Evolutionary conservation across 1,140 invertebrate genomes (phyloP), one percentile per base, ranked within the genome.

Genomic region (Ostrea edulis): DNA sequence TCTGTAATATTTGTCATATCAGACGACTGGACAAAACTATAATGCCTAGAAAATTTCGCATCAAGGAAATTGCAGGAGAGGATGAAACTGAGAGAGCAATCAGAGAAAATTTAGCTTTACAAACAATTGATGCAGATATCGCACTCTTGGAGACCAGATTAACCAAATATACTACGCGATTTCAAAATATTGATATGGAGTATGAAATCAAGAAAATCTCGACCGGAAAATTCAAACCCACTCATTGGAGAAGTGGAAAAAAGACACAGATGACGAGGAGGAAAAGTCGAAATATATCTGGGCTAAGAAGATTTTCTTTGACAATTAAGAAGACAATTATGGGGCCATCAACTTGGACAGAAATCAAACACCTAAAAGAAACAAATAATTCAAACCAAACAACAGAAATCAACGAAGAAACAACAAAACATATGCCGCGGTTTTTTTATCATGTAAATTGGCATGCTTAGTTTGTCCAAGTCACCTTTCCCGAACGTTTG

Each of bases 241-340:
- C 14, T 54, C 62, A 20, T 9, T 14, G 22, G 20, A 55, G 51
- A 35, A 82, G 77, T 62, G 77, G 54, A 51, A 58, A 62, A 25
- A 82, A 51, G 52, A 82, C 53, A 82, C 77, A 0, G 55, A 87
- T 44, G 25, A 35, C 0, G 71, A 87, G n/a, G 86, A 87, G 53
- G 85, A 82, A 58, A 87, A 87, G 58, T 82, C 86, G 0, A 62
- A 52, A 53, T 8, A 44, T 29, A 22, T 87, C 3, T 87, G 86
- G 86, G 8, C 81, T 8, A 82, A 87, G 55, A 77, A 62, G 52
- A 54, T 58, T 54, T 82, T 25, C 17, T 82, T 58, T 51, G 77
- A 87, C 62, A 35, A 87, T 20, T 87, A 87, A 22, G 77, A 82
- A 82, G 82, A 87, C 20, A 62, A 87, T 12, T 86, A 82, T 82